Evolutionary conservation across 2,113 vertebrate species (phyloP).

Genomic region (Neofelis nebulosa): DNA sequence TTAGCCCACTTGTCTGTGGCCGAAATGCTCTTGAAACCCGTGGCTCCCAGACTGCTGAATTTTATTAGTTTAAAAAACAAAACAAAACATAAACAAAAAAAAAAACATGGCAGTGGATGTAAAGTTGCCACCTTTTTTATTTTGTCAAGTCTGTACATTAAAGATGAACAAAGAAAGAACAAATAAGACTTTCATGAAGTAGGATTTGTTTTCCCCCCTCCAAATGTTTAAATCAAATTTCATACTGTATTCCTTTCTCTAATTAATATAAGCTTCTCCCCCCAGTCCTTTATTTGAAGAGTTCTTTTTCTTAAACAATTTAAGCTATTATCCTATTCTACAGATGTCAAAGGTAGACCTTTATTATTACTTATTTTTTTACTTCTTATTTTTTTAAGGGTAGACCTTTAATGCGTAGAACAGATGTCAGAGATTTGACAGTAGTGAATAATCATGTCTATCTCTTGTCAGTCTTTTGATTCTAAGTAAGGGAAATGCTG

Average conservation of each 20-base stretch:
- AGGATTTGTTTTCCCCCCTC: background rate
- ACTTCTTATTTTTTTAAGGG: background rate
- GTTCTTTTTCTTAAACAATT: background rate
- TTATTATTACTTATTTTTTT: background rate
- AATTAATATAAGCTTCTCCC: background rate
- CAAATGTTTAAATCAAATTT: background rate
- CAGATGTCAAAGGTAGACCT: conserved; percentile 22
- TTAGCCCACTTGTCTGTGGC: background rate
- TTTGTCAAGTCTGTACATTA: background rate
- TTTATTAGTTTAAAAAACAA: background rate
- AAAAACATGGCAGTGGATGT: background rate
- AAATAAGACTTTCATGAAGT: background rate
- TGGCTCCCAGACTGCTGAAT: background rate
- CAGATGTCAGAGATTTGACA: background rate
- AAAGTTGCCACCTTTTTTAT: background rate
- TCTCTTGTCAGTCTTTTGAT: conserved; percentile 32
- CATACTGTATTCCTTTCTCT: background rate
- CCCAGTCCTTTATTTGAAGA: background rate
- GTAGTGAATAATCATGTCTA: conserved; percentile 23
- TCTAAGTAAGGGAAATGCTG: background rate
- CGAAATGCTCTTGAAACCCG: background rate
- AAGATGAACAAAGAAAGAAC: background rate
- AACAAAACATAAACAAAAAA: background rate
- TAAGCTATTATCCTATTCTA: background rate
- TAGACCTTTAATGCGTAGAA: background rate